Evolutionary conservation across 2,113 vertebrate genomes (phyloP).

Genomic region (Lichenostomus cassidix): DNA sequence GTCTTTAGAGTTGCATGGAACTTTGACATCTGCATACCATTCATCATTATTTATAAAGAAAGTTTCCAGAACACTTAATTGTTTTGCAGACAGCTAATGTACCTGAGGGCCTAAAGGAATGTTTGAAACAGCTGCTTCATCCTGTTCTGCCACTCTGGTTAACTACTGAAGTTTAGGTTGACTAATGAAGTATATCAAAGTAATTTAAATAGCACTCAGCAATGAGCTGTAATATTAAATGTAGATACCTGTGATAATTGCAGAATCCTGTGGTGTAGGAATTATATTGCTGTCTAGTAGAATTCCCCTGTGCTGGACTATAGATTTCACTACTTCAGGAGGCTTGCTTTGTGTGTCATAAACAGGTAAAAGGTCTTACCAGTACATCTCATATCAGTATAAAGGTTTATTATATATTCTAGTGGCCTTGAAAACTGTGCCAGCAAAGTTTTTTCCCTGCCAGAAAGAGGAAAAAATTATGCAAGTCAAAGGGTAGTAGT

Average conservation of each 20-base stretch:
- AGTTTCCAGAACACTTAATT: conserved; percentile 31
- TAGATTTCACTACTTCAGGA: not conserved
- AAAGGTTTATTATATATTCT: not conserved
- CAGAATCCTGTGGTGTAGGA: not conserved
- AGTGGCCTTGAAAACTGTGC: not conserved
- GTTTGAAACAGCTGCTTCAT: conserved; percentile 31
- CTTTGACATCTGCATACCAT: not conserved
- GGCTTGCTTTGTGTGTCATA: not conserved
- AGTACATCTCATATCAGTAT: not conserved
- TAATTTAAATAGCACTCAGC: conserved; percentile 20
- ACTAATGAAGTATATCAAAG: conserved; percentile 18
- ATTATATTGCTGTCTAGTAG: not conserved
- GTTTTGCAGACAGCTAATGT: not conserved
- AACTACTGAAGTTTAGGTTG: conserved; percentile 2
- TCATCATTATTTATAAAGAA: conserved; percentile 18
- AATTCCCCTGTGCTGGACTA: not conserved
- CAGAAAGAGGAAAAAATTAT: not conserved
- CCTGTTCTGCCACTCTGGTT: conserved; percentile 28
- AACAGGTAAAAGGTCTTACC: not conserved
- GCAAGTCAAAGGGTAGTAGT: not conserved
- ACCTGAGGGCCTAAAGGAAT: not conserved
- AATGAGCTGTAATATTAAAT: not conserved
- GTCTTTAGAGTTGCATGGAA: not conserved
- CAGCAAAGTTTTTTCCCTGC: not conserved
- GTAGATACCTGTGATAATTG: not conserved